Base-by-base conservation (phyloP, 1,140 invertebrate genomes). In the Steinernema feltiae region DNA sequence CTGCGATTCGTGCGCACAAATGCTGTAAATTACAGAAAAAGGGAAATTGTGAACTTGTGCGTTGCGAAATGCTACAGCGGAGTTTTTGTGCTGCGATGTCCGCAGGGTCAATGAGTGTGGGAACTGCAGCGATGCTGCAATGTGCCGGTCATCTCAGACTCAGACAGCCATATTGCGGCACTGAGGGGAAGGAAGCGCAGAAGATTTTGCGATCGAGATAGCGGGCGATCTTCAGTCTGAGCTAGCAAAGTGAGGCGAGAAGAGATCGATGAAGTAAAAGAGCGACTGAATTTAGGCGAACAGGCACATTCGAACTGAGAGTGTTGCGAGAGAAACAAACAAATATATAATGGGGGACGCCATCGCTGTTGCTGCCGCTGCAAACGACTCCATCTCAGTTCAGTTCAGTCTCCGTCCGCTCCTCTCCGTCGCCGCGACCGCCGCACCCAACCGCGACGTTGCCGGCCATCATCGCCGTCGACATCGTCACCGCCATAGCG, bases 261-360 rank as follows among this genome's bases (percentile, higher is more conserved):
- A 63, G 53, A 27, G 12, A 63, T 12, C 3, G 24, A 27, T 63
- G 24, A 12, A 63, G 53, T 15, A 63, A 63, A 63, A 63, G 53
- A 63, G 53, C 53, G 24, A 63, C 53, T 27, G 53, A 63, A 17
- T 63, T 27, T 27, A 15, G 53, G 24, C 15, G 53, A 63, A 46
- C 41, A 46, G 41, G 41, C 41, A 46, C 41, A 46, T 46, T 46
- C 41, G 7, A n/a, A 63, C 53, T 27, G 53, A 63, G 53, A 63
- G 53, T 63, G 53, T 63, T 63, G 53, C 53, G 53, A 63, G 53
- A 63, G 53, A 63, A 63, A 63, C 12, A 63, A 63, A 63, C 53
- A 63, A 63, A 63, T 63, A 63, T 63, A 63, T 63, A 27, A 63
- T 27, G 24, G 53, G 53, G 24, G 41, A 46, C 41, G 41, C 15